Evolutionary conservation across 2,797 vertebrate genomes (phyloP), one percentile per base, ranked within the genome.

Genomic region (Emys orbicularis): DNA sequence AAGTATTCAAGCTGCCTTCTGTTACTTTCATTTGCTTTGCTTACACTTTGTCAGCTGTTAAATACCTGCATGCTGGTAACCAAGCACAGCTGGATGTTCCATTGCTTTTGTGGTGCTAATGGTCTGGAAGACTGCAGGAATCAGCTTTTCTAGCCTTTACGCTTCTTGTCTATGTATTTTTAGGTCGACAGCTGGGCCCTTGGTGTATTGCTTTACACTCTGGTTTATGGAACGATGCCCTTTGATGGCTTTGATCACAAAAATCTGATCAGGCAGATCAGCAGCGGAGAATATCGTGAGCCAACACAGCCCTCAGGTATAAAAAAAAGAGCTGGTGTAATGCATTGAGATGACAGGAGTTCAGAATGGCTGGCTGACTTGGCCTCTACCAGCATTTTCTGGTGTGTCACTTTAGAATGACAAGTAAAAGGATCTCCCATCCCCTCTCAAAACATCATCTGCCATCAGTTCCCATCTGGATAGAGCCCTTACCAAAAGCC

Each of bases 181-280:
- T 96, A 99, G 99, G 99, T 99, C 97, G 99, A 99, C 98, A 99
- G 99, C 98, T 99, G 99, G 99, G 99, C 99, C 92, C 98, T 99
- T n/a, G 99, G 99, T 54, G 99, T 99, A 92, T 98, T 99, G 97
- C 99, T 99, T 97, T 99, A 99, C 97, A 99, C 99, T 77, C 98
- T 99, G 91, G 99, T 99, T 95, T 99, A 99, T 47, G 99, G 99
- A 97, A 99, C 99, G 0, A 99, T 99, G 99, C 99, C 99, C 44
- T 99, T 99, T 90, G 99, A 99, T 96, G 99, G 99, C 90, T 99
- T 99, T 16, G 99, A 99, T 98, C 99, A 99, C 98, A 99, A 99
- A 98, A 99, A 99, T 98, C 99, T 99, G 96, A 99, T 99, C 97
- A 99, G 99, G 92, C 99, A 99, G 98, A 99, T 99, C 97, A 99